phyloP scores from a whole-genome alignment of 2,888 invertebrate species.

The Brachypalpus laphriformis region DNA sequence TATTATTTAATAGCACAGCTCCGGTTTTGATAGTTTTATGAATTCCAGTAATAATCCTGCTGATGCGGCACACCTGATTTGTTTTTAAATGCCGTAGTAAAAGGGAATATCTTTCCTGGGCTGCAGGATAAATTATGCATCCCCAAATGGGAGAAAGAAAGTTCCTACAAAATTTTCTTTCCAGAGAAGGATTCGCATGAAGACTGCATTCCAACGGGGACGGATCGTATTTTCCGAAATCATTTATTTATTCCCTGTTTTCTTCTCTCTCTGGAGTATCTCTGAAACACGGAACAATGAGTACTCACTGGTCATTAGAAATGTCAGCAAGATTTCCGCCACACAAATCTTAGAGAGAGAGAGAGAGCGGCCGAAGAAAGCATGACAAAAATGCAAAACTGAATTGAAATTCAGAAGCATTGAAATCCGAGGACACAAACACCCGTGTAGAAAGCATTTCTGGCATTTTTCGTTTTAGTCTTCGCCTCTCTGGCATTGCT shows the following conservation, averaged over 20 bases:
- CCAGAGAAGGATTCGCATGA: not conserved
- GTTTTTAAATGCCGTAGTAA: too few relatives aligned
- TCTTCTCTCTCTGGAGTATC: slow-evolving; percentile 12
- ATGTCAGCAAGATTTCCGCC: slow-evolving; percentile 50
- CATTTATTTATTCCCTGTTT: not conserved
- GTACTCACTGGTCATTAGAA: slow-evolving; percentile 49
- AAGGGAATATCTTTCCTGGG: too few relatives aligned
- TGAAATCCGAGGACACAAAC: slow-evolving; percentile 30
- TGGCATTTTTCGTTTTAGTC: not conserved
- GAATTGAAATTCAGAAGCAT: slow-evolving; percentile 57
- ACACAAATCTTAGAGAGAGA: not conserved
- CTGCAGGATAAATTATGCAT: too few relatives aligned
- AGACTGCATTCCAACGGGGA: not conserved
- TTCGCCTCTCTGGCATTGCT: not conserved
- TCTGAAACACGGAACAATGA: slow-evolving; percentile 50
- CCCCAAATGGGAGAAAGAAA: not conserved
- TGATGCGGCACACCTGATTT: too few relatives aligned
- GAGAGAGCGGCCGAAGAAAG: not conserved
- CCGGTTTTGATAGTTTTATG: not conserved
- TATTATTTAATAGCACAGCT: not conserved
- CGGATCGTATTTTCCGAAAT: not conserved
- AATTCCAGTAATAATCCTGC: not conserved
- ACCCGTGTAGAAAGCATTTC: slow-evolving; percentile 6
- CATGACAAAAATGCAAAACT: slow-evolving; percentile 55
- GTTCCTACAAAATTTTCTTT: not conserved